These are phyloP conservation scores for Trididemnum nubilum DNA, from an alignment of 23 tunicate species.

Conservation along the genomic window DNA sequence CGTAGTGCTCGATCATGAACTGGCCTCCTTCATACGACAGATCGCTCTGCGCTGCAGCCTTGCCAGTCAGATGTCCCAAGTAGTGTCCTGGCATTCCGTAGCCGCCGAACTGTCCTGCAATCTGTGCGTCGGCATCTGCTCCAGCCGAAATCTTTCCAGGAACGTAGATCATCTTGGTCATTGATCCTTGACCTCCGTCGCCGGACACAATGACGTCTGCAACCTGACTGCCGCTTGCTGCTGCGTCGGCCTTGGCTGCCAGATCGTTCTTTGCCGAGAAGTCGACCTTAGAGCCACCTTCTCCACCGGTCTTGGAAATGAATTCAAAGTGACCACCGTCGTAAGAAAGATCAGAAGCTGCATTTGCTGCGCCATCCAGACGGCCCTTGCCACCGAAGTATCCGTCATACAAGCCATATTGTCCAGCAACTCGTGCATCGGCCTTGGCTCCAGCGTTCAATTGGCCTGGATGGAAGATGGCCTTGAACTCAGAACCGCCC, in stretches of 20 bases:
- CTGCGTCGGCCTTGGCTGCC: slow-evolving; percentile 4
- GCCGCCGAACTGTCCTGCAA: slow-evolving; percentile 9
- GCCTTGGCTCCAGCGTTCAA: not conserved
- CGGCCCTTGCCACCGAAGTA: slow-evolving; percentile 5
- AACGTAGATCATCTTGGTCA: slow-evolving; percentile 8
- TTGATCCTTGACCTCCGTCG: not conserved
- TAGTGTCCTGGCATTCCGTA: slow-evolving; percentile 7
- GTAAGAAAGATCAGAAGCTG: not conserved
- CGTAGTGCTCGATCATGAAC: not conserved
- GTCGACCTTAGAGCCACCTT: not conserved
- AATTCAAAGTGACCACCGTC: slow-evolving; percentile 21
- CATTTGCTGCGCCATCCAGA: not conserved
- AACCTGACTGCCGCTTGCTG: slow-evolving; percentile 4
- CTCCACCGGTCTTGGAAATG: slow-evolving; percentile 20
- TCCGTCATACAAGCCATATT: not conserved
- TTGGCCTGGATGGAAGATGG: slow-evolving; percentile 9
- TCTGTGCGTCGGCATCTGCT: not conserved
- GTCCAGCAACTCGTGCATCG: not conserved
- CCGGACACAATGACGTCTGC: not conserved
- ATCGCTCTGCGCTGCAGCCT: slow-evolving; percentile 17
- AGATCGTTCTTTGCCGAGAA: slow-evolving; percentile 4
- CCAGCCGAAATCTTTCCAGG: not conserved
- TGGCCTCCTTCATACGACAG: not conserved
- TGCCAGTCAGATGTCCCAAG: slow-evolving; percentile 1
- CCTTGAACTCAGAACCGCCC: not conserved